Evolutionary conservation across 1,140 invertebrate genomes (phyloP).

Genomic region (Macrobrachium nipponense): DNA sequence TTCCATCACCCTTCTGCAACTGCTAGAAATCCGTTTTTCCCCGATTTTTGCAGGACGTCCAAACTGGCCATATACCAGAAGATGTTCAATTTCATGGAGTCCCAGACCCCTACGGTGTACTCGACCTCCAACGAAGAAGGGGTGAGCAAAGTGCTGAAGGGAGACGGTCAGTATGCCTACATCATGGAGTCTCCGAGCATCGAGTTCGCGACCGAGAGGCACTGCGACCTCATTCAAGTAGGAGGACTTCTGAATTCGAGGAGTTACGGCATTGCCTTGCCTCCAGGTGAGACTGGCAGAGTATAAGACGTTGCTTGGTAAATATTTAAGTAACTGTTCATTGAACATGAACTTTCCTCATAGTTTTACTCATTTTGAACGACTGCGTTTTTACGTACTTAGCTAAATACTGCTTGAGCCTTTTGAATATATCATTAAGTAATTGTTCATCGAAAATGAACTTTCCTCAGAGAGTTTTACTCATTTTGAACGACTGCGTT

Average conservation of each 20-base stretch:
- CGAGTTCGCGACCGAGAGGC: conserved; percentile 68
- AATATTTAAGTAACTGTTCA: no score
- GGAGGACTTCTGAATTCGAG: conserved; percentile 70
- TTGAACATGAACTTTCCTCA: no score
- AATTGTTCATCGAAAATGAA: no score
- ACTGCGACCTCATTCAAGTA: conserved; percentile 68
- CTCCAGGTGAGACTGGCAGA: conserved; percentile 65
- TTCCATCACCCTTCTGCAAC: no score
- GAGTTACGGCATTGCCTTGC: conserved; percentile 69
- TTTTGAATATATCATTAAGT: no score
- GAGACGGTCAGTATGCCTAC: conserved; percentile 64
- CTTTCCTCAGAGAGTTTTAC: no score
- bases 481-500: no score
- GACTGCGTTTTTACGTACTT: no score
- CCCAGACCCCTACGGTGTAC: conserved; percentile 69
- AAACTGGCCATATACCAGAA: conserved; percentile 70
- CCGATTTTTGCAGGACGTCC: conserved; percentile 70
- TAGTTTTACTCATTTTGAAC: no score
- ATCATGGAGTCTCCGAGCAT: conserved; percentile 65
- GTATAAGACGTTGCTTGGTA: no score
- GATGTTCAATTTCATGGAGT: conserved; percentile 74
- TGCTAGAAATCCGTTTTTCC: no score
- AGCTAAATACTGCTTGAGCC: no score
- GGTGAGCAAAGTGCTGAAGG: conserved; percentile 57
- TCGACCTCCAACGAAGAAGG: conserved; percentile 64